Base-by-base conservation (phyloP, 1,140 invertebrate genomes). In the Hyposmocoma kahamanoa region DNA sequence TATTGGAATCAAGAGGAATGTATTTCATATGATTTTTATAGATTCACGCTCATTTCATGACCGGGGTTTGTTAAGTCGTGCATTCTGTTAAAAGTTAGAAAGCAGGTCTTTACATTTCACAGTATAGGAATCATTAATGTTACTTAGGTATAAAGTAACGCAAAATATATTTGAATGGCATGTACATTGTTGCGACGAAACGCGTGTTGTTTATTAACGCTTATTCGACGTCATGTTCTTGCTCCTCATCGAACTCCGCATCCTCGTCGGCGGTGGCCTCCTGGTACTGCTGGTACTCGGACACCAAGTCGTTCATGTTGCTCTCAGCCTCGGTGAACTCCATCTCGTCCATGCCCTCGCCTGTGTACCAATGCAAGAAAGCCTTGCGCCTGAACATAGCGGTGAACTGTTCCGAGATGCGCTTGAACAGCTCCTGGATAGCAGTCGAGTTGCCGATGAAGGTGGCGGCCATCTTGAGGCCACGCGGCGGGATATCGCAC, bases 221-320 rank as follows among this genome's bases (percentile, higher is more conserved):
- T 13, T 47, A 41, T 22, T 49, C 75, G 17, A 78, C 56, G 22
- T 81, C 78, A 42, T 79, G 78, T 64, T 86, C 90, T 58, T 88
- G 87, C 58, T 91, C 91, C 65, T 92, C 90, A 61, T 91, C 91
- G 67, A 90, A 91, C 77, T 92, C 91, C 21, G 89, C 89, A 57
- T 91, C 90, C 67, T 92, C 91, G 62, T 92, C 91, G 54, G 90
- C 90, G 26, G 90, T 91, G 22, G 90, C 91, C 71, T 91, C 94
- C 73, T 96, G 94, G 87, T 97, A 97, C 73, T 96, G 95, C 78
- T 97, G 95, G 76, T 96, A 96, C 78, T 97, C 95, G 0, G 92
- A 78, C 17, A 78, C 74, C 57, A 78, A 41, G 46, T 76, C 72
- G 71, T 71, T 74, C 67, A 74, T 52, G 49, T 57, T 57, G 50